These are phyloP conservation scores for Pinna nobilis DNA, from an alignment of 1,140 invertebrate species.

Conservation along the genomic window DNA sequence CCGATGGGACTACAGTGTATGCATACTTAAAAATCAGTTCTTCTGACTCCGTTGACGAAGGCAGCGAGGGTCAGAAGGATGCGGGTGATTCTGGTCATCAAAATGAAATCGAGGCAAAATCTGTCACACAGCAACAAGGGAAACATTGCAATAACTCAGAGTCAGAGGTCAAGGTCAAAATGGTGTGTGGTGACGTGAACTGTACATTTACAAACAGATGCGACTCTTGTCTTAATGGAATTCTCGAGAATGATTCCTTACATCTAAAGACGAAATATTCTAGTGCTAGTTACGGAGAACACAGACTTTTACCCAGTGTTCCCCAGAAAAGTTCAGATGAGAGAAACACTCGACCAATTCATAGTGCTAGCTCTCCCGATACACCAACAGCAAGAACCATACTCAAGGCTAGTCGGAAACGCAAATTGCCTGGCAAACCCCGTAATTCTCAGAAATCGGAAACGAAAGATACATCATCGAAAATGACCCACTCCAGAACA, in stretches of 20 bases:
- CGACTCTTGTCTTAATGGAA: background rate
- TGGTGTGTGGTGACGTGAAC: too few species aligned
- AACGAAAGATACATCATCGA: background rate
- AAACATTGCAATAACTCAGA: too few species aligned
- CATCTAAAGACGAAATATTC: background rate
- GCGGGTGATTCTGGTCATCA: too few species aligned
- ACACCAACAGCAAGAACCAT: background rate
- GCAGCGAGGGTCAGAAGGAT: background rate
- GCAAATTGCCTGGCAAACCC: constrained; percentile 4
- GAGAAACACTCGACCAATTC: background rate
- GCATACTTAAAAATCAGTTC: constrained; percentile 14
- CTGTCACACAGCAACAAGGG: too few species aligned
- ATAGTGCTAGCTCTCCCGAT: background rate
- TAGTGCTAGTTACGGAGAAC: background rate
- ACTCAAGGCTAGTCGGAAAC: constrained; percentile 9
- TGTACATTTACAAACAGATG: background rate
- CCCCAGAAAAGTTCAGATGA: background rate
- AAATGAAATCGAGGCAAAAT: too few species aligned
- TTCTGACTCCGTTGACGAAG: background rate
- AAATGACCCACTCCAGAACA: background rate
- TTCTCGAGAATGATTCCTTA: background rate
- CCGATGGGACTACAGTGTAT: constrained; percentile 22
- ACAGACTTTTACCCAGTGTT: background rate
- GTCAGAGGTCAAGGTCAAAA: too few species aligned
- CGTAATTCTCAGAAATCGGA: background rate